Conservation (phyloP, 2,113 vertebrate genomes). For the Gambusia affinis region DNA sequence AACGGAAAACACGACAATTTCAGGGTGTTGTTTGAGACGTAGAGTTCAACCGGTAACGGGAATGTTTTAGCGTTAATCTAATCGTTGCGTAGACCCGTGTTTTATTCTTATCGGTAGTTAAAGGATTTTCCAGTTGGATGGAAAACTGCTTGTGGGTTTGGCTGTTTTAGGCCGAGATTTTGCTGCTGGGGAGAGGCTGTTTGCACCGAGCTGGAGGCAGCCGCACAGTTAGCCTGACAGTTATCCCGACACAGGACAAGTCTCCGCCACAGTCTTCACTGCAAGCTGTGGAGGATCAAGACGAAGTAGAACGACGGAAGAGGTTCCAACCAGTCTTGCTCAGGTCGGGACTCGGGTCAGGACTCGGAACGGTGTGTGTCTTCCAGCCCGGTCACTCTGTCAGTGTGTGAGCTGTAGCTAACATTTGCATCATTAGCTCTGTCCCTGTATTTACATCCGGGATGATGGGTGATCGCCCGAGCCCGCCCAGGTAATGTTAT, state of each 20-base stretch:
- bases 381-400: slow-evolving; percentile 54
- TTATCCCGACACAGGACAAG: slow-evolving; percentile 58
- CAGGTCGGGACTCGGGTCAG: slow-evolving; percentile 58
- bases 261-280: slow-evolving; percentile 66
- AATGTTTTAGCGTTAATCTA: slow-evolving; percentile 73
- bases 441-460: slow-evolving; percentile 71
- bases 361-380: slow-evolving; percentile 65
- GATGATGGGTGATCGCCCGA: slow-evolving; percentile 75
- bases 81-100: slow-evolving; percentile 54
- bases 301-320: slow-evolving; percentile 68
- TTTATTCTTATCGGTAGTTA: slow-evolving; percentile 75
- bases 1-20: slow-evolving; percentile 38
- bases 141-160: slow-evolving; percentile 77
- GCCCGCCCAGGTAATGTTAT: slow-evolving; percentile 71
- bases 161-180: slow-evolving; percentile 75
- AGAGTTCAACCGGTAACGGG: slow-evolving; percentile 47
- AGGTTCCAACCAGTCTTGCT: slow-evolving; percentile 40
- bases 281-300: slow-evolving; percentile 79
- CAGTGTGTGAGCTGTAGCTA: slow-evolving; percentile 64
- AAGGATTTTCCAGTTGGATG: slow-evolving; percentile 76
- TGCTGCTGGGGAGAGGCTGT: slow-evolving; percentile 64
- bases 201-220: slow-evolving; percentile 73
- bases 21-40: slow-evolving; percentile 30
- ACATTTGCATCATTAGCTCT: slow-evolving; percentile 68
- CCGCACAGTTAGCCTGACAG: slow-evolving; percentile 53